Percentiles rank a stretch among this genome's conserved stretches.
Evolutionary conservation across 2,888 invertebrate genomes (phyloP).

Genomic region (Tetranychus piercei): DNA sequence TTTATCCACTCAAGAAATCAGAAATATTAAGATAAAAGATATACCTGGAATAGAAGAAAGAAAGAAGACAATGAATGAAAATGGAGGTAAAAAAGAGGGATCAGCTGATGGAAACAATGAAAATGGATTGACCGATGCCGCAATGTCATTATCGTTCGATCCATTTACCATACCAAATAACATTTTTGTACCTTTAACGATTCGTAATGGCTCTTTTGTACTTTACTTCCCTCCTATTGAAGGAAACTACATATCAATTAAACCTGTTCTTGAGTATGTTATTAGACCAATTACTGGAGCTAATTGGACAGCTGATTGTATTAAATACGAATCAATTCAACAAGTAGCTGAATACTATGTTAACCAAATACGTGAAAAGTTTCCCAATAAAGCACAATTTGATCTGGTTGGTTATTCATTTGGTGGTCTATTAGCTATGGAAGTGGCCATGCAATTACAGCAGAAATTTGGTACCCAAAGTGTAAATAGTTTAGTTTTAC

Average conservation of each 20-base stretch:
- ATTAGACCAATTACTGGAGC: background rate
- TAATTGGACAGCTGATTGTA: background rate
- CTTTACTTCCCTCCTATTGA: conserved; percentile 10
- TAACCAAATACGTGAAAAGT: conserved; percentile 3
- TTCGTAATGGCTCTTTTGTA: background rate
- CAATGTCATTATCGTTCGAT: background rate
- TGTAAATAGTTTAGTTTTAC: background rate
- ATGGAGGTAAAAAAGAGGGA: background rate
- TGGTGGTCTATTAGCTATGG: conserved; percentile 5
- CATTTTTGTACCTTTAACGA: background rate
- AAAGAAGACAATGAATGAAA: background rate
- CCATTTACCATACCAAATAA: background rate
- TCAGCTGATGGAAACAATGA: background rate
- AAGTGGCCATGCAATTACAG: conserved; percentile 9
- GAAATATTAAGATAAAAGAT: conserved; percentile 57
- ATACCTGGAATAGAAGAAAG: conserved; percentile 38
- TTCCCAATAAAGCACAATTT: background rate
- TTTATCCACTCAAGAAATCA: conserved; percentile 73
- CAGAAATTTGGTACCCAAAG: conserved; percentile 3
- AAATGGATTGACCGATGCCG: background rate
- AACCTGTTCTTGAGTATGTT: background rate
- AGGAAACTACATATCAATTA: background rate
- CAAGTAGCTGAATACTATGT: background rate
- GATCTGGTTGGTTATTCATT: conserved; percentile 10
- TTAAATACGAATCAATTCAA: background rate